Evolutionary conservation across 1,140 invertebrate genomes (phyloP), one percentile per base, ranked within the genome.

Genomic region (Monochamus saltuarius): DNA sequence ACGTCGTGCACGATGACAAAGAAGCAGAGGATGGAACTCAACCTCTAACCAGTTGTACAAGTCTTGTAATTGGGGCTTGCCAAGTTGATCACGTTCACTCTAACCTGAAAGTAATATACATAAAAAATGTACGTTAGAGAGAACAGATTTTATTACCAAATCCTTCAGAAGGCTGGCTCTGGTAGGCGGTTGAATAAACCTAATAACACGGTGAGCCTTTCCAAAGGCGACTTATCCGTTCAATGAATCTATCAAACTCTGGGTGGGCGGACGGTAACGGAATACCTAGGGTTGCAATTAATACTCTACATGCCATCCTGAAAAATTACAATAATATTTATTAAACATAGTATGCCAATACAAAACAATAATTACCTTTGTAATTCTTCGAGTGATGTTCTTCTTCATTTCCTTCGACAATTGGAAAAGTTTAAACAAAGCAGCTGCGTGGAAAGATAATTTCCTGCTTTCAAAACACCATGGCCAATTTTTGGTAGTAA

Each of bases 391-490:
- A 0, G 94, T 95, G 58, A 97, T 89, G 73, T 97, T 99, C 78
- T 98, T 99, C 76, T 97, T 97, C 85, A 98, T 92, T 71, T 99
- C 96, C 51, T 94, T 87, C 4, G 89, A 94, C 35, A 99, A 80
- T 73, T 95, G 92, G 76, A 97, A 92, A 0, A 98, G 83, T 70
- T 96, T 96, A 37, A 99, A 89, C 3, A 98, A 77, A 2, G 98
- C 96, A 7, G 95, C 94, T 0, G 98, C 96, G 79, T 99, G 98
- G 82, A 99, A 99, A 99, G 80, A 65, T 93, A 92, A 77, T 99
- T 98, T 1, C 95, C 96, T 38, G 96, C 95, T 78, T 99, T 99
- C 95, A 98, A 77, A 99, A 99, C 0, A 99, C 97, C 75, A 99
- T 89, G 0, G 97, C 93, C 11, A 99, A 78, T 76, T 99, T 98